A percentile compares a stretch with the other conserved stretches of the same genome.
phyloP scores from a whole-genome alignment of 2,113 vertebrate genomes.

The Rhea pennata region DNA sequence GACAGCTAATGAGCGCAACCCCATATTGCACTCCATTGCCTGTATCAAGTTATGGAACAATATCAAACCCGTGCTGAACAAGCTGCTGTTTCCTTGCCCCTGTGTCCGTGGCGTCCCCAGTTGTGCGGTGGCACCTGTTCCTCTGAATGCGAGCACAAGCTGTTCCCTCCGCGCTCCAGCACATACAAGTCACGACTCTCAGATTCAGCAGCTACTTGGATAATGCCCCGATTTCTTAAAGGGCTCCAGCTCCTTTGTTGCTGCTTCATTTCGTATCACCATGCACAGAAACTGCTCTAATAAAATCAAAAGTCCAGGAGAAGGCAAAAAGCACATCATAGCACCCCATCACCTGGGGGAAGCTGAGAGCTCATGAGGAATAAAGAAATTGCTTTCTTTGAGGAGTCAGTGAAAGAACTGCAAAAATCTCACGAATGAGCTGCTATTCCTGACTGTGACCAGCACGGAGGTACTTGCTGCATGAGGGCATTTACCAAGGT shows the following conservation, averaged over 20 bases:
- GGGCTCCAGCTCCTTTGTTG: neutral
- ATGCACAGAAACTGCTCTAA: neutral
- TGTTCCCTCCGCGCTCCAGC: conserved; percentile 1
- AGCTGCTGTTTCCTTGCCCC: neutral
- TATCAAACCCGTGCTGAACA: neutral
- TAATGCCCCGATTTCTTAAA: conserved; percentile 27
- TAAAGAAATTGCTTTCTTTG: neutral
- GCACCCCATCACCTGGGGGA: neutral
- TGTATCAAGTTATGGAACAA: neutral
- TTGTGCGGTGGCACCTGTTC: conserved; percentile 42
- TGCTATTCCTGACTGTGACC: neutral
- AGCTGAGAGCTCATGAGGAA: fast-evolving
- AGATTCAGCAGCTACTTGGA: conserved; percentile 38
- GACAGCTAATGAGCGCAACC: neutral
- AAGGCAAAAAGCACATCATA: neutral
- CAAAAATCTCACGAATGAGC: neutral
- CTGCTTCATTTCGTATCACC: neutral
- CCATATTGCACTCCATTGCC: fast-evolving
- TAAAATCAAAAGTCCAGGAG: neutral
- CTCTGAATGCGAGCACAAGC: neutral
- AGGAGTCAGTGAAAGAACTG: neutral
- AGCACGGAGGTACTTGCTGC: neutral
- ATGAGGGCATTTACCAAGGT: neutral
- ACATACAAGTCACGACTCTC: neutral
- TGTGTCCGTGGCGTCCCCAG: neutral